These are phyloP conservation scores for Drosophila melanogaster DNA, from an alignment of 1,140 invertebrate species.

Conservation along the genomic window Release_6_plus_ISO1_MT NT_033777.3:7893501-7894000, in stretches of 20 bases:
- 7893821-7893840: too few relatives aligned
- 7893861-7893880: too few relatives aligned
- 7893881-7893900: too few relatives aligned
- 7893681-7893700: constrained; percentile 43
- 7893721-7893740: constrained; percentile 66
- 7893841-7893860: too few relatives aligned
- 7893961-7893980: constrained; percentile 52
- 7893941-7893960: constrained; percentile 10
- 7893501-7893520: neutral
- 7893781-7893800: neutral
- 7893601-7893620: too few relatives aligned
- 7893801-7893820: neutral
- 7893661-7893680: constrained; percentile 28
- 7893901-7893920: too few relatives aligned
- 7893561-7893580: neutral
- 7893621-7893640: too few relatives aligned
- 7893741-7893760: constrained; percentile 58
- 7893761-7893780: constrained; percentile 6
- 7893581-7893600: neutral
- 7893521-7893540: neutral
- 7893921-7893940: too few relatives aligned
- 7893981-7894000: constrained; percentile 61
- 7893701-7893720: constrained; percentile 45
- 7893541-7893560: neutral
- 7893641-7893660: neutral